phyloP scores from a whole-genome alignment of 2,113 vertebrate species.

The Sminthopsis crassicaudata region DNA sequence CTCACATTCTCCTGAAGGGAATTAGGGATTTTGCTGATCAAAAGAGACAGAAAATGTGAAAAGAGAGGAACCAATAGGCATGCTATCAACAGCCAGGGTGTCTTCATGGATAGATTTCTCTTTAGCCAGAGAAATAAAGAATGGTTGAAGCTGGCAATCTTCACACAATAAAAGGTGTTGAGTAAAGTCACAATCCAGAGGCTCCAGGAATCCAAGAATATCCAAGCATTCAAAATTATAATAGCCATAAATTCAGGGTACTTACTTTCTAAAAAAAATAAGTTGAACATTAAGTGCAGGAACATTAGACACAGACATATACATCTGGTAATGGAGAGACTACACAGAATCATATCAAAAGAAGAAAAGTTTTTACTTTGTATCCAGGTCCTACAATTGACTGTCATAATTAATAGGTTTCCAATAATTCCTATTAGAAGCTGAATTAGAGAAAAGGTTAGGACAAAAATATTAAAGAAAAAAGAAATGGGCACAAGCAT shows the following conservation, averaged over 20 bases:
- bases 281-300: not conserved
- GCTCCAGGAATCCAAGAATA: conserved; percentile 63
- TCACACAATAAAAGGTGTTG: conserved; percentile 70
- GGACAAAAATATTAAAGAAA: not conserved
- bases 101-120: conserved; percentile 44
- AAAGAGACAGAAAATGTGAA: conserved; percentile 37
- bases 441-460: not conserved
- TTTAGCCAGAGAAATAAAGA: conserved; percentile 54
- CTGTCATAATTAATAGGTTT: conserved; percentile 67
- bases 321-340: conserved; percentile 49
- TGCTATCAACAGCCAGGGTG: conserved; percentile 58
- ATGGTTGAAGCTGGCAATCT: conserved; percentile 65
- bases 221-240: not conserved
- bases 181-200: conserved; percentile 67
- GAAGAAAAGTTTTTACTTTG: conserved; percentile 47
- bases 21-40: not conserved
- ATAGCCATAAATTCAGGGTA: accelerated
- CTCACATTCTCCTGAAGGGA: not conserved
- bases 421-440: conserved; percentile 48
- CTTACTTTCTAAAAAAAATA: not conserved
- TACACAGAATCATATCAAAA: conserved; percentile 66
- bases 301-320: conserved; percentile 49
- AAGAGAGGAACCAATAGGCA: conserved; percentile 67
- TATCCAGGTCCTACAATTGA: conserved; percentile 44
- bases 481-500: conserved; percentile 1